Base-by-base conservation (phyloP, 2,113 vertebrate genomes). In the Tupaia tana region DNA sequence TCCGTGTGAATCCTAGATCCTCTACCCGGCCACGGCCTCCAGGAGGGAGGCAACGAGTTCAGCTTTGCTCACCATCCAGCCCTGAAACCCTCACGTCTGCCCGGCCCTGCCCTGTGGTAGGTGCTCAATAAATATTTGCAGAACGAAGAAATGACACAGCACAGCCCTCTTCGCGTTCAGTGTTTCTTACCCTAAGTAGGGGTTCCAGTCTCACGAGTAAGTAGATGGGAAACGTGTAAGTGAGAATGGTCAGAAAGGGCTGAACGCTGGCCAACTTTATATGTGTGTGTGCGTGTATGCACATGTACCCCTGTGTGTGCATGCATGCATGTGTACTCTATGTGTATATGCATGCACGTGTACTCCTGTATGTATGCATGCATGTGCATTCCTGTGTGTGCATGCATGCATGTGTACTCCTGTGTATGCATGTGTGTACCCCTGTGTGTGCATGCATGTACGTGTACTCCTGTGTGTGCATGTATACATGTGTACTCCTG, bases 81-180 rank as follows among this genome's bases (percentile, higher is more conserved):
- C 3, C 13, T 2, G 18, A 22, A 31, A 34, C 59, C n/a, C 27
- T 2, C 29, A 0, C 6, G 18, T 52, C 86, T 83, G 9, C 69
- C 71, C 25, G 54, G 18, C 27, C 67, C 66, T 20, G 63, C 93
- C 56, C 4, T n/a, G 13, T 70, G 79, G 75, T 34, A 92, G 52
- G 64, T 61, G 82, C 63, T 95, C 82, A 22, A 13, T 84, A 84
- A 93, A 88, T 67, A 95, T 92, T 90, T 54, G 56, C 94, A 69
- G 78, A 90, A 83, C 63, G 84, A 89, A 78, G 58, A 92, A 87
- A 83, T 88, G 82, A 92, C 31, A 74, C 64, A 58, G 31, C 74
- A 61, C 89, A 91, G 69, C 89, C 29, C 25, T 20, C 52, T 73
- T 61, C 16, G 0, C 29, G 54, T 64, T 74, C 0, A 0, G 54